phyloP scores from a whole-genome alignment of 2,797 vertebrate species.

The Passerculus sandwichensis region DNA sequence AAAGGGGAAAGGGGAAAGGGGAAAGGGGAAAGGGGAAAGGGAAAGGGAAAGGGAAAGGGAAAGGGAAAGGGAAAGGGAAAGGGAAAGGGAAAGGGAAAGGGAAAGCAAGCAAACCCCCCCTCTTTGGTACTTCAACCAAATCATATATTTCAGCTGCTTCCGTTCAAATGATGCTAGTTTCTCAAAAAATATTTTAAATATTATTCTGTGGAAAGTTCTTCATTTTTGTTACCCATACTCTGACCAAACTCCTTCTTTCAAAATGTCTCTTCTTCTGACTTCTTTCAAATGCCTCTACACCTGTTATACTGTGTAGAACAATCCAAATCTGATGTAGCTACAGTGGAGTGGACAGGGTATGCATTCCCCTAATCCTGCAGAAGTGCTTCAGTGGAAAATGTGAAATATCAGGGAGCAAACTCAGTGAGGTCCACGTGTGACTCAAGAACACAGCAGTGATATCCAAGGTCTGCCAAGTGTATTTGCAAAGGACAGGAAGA shows the following conservation, averaged over 20 bases:
- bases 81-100: accelerated
- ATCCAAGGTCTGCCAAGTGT: not conserved
- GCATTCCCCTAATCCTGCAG: accelerated
- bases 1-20: accelerated
- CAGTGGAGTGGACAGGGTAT: too few species aligned
- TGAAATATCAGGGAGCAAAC: not conserved
- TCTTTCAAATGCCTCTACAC: not conserved
- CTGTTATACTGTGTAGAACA: not conserved
- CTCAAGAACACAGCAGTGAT: not conserved
- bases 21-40: not conserved
- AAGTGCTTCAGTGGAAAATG: not conserved
- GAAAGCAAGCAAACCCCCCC: accelerated
- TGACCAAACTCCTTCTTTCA: not conserved
- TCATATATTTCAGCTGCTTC: not conserved
- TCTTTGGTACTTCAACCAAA: not conserved
- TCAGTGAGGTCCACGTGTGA: not conserved
- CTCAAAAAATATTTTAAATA: not conserved
- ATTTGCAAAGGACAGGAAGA: not conserved
- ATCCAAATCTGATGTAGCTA: not conserved
- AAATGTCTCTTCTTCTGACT: not conserved
- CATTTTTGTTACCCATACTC: not conserved
- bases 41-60: accelerated
- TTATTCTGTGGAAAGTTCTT: not conserved
- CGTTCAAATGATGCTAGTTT: not conserved
- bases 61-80: accelerated